phyloP scores from a whole-genome alignment of 2,113 vertebrate genomes.

The Phoxinus phoxinus region DNA sequence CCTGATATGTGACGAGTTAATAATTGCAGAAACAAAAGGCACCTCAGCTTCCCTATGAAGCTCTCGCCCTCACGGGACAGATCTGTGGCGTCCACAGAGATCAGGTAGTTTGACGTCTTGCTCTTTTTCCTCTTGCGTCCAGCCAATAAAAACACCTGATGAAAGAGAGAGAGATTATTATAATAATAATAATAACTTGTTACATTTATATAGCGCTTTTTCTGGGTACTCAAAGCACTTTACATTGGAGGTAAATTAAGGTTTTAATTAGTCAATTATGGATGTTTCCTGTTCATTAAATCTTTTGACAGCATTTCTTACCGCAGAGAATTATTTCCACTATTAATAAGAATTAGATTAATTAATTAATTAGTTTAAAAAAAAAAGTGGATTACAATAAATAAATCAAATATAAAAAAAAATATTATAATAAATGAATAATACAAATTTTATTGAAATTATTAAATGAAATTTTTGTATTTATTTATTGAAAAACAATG shows the following conservation, averaged over 20 bases:
- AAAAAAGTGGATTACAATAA: neutral
- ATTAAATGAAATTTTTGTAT: too few species aligned
- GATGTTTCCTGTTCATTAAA: neutral
- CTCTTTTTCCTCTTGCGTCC: constrained; percentile 97
- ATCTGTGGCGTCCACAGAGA: constrained; percentile 94
- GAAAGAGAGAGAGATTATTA: constrained; percentile 7
- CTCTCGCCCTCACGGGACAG: constrained; percentile 91
- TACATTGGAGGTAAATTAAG: too few species aligned
- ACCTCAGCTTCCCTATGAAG: constrained; percentile 96
- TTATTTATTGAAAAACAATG: too few species aligned
- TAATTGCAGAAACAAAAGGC: constrained; percentile 26
- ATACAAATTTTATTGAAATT: neutral
- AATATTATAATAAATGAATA: neutral
- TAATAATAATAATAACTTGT: too few species aligned
- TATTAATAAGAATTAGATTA: too few species aligned
- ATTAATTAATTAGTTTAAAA: neutral
- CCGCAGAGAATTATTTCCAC: neutral
- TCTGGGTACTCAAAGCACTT: too few species aligned
- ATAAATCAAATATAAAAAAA: neutral
- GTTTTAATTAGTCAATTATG: too few species aligned
- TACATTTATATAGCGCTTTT: too few species aligned
- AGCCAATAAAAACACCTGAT: constrained; percentile 90
- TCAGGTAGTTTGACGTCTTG: constrained; percentile 97
- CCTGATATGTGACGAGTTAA: neutral
- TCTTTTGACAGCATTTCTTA: neutral